Evolutionary conservation across 1,140 invertebrate species (phyloP).

Genomic region (Lutraria rhynchaena): DNA sequence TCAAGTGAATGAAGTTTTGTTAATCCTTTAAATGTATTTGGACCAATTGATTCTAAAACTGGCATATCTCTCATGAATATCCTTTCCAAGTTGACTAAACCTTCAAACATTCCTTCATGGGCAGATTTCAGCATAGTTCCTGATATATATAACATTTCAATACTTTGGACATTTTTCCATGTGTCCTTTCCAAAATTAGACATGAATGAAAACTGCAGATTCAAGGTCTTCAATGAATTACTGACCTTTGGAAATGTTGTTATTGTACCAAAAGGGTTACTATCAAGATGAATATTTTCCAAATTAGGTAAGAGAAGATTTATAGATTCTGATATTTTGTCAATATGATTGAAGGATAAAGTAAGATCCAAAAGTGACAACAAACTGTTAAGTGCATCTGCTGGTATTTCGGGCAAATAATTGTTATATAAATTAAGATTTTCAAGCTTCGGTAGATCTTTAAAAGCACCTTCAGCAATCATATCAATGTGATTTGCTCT

Average conservation of each 20-base stretch:
- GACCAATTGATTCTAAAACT: conserved; percentile 14
- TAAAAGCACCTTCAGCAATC: conserved; percentile 30
- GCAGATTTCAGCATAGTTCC: background rate
- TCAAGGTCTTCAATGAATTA: background rate
- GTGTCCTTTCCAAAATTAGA: background rate
- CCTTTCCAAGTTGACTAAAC: background rate
- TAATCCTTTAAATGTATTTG: conserved; percentile 35
- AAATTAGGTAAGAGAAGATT: background rate
- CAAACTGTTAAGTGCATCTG: background rate
- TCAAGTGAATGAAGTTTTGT: conserved; percentile 4
- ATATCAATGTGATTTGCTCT: background rate
- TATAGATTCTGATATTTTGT: background rate
- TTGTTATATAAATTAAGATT: conserved; percentile 27
- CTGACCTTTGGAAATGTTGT: conserved; percentile 26
- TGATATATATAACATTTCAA: background rate
- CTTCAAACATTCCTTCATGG: conserved; percentile 28
- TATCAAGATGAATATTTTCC: conserved; percentile 37
- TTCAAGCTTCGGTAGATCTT: conserved; percentile 7
- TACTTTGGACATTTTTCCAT: conserved; percentile 4
- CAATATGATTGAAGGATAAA: conserved; percentile 30
- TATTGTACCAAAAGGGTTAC: conserved; percentile 3
- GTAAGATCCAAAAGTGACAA: background rate
- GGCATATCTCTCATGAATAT: conserved; percentile 19
- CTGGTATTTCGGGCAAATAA: conserved; percentile 16
- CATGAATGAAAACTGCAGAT: conserved; percentile 29